phyloP scores from a whole-genome alignment of 2,797 vertebrate species.

The Taenioides sp. region DNA sequence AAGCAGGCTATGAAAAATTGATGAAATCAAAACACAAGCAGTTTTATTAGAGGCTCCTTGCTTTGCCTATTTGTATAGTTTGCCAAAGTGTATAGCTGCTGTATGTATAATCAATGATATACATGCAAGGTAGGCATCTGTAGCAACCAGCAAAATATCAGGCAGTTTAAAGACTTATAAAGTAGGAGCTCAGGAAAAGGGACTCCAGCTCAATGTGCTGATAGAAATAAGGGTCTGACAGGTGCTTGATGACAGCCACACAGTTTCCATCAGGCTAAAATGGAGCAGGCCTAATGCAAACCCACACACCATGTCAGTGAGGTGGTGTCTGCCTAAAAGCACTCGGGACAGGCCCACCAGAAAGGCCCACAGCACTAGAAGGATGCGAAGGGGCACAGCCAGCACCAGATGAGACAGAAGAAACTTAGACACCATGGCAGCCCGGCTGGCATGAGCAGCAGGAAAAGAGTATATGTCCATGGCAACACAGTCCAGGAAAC shows the following conservation, averaged over 20 bases:
- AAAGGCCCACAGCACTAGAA: conserved; percentile 92
- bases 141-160: conserved; percentile 19
- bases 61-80: background rate
- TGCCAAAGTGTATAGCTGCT: background rate
- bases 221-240: conserved; percentile 94
- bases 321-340: conserved; percentile 90
- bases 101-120: conserved; percentile 7
- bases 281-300: conserved; percentile 90
- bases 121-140: conserved; percentile 41
- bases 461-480: conserved; percentile 95
- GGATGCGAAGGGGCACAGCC: conserved; percentile 89
- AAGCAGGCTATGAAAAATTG: background rate
- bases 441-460: conserved; percentile 89
- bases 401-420: conserved; percentile 94
- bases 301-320: conserved; percentile 90
- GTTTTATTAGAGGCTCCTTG: background rate
- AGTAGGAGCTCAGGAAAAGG: conserved; percentile 64
- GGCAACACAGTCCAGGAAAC: conserved; percentile 88
- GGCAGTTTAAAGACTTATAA: conserved; percentile 8
- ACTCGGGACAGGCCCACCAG: conserved; percentile 90
- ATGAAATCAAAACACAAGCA: background rate
- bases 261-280: conserved; percentile 90
- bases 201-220: conserved; percentile 82
- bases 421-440: conserved; percentile 94
- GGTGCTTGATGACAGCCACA: conserved; percentile 92